phyloP scores from a whole-genome alignment of 2,888 invertebrate species.

The Chloroclysta siterata region DNA sequence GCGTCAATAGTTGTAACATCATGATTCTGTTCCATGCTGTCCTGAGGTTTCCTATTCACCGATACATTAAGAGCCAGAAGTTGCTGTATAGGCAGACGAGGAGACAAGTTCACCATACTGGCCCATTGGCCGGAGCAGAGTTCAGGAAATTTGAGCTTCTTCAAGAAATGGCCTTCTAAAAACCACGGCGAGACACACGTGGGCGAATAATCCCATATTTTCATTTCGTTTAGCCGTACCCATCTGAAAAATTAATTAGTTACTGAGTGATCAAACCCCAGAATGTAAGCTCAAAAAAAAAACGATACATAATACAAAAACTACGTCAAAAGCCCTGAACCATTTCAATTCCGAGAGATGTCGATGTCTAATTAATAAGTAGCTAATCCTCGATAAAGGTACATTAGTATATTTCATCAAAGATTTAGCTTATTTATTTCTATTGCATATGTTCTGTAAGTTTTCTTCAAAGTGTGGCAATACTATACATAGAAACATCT shows the following conservation, averaged over 20 bases:
- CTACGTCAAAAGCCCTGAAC: no score
- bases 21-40: constrained; percentile 78
- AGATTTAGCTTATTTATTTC: no score
- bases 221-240: constrained; percentile 87
- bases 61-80: constrained; percentile 78
- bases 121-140: constrained; percentile 92
- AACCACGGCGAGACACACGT: constrained; percentile 90
- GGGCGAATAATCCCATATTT: constrained; percentile 89
- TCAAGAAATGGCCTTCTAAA: constrained; percentile 88
- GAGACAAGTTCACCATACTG: constrained; percentile 89
- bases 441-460: background rate
- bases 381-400: no score
- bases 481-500: background rate
- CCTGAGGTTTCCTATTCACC: constrained; percentile 79
- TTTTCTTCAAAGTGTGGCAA: background rate
- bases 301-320: no score
- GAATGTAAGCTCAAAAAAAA: no score
- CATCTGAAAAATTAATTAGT: constrained; percentile 77
- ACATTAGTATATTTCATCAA: no score
- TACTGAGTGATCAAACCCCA: no score
- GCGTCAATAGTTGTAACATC: constrained; percentile 69
- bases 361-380: no score
- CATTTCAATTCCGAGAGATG: no score
- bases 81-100: constrained; percentile 86
- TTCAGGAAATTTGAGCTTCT: constrained; percentile 89